Percentiles rank a stretch among this genome's conserved stretches.
phyloP scores from a whole-genome alignment of 1,140 invertebrate genomes.

The Platorchestia sp. region DNA sequence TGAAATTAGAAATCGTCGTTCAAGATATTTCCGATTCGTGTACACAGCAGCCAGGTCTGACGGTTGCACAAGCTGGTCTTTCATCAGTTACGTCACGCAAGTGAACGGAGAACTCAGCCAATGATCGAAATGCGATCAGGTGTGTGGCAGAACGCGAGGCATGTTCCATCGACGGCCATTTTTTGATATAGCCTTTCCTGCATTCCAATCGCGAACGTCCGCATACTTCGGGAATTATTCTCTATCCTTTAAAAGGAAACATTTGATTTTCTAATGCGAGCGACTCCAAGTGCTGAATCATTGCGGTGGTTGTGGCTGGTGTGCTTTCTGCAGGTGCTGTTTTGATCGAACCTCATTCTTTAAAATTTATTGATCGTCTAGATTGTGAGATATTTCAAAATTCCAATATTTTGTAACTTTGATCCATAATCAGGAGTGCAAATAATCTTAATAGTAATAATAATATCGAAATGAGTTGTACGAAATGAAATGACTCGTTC shows the following conservation, averaged over 20 bases:
- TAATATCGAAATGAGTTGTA: no score
- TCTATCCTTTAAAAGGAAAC: not conserved
- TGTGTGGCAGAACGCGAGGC: not conserved
- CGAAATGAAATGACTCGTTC: no score
- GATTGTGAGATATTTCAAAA: no score
- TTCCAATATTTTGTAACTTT: no score
- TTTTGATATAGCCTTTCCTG: not conserved
- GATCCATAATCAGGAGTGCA: no score
- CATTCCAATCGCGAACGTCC: not conserved
- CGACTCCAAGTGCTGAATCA: not conserved
- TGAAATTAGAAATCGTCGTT: no score
- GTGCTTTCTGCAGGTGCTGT: no score
- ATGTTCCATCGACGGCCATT: not conserved
- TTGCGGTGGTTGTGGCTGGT: not conserved
- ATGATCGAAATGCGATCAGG: not conserved
- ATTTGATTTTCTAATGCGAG: not conserved
- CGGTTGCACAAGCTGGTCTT: not conserved
- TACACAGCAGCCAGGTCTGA: not conserved
- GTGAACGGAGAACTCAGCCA: not conserved
- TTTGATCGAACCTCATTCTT: no score
- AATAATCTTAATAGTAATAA: no score
- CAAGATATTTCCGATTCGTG: no score
- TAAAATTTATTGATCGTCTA: no score
- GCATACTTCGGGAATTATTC: not conserved
- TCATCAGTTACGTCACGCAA: not conserved